Evolutionary conservation across 2,888 invertebrate genomes (phyloP).

Genomic region (Charanyca ferruginea): DNA sequence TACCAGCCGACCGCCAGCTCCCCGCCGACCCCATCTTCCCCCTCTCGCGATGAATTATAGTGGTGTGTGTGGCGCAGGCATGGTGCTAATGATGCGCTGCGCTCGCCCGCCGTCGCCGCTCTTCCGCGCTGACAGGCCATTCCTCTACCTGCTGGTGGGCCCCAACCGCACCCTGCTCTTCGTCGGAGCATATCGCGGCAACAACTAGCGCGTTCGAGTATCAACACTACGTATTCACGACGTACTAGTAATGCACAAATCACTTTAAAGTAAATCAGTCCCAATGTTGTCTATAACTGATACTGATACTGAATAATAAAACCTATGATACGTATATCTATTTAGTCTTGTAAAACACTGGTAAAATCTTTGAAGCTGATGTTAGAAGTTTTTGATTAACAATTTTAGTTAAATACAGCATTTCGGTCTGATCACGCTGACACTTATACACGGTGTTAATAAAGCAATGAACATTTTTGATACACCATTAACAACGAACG

Average conservation of each 20-base stretch:
- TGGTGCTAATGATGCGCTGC: conserved; percentile 86
- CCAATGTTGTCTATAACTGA: conserved; percentile 29
- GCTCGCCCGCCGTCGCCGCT: conserved; percentile 70
- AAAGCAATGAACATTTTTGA: background rate
- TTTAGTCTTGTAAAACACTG: background rate
- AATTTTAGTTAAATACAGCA: conserved; percentile 28
- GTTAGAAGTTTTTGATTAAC: background rate
- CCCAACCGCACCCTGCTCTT: conserved; percentile 73
- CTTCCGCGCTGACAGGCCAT: conserved; percentile 85
- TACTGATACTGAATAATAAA: background rate
- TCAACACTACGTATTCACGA: conserved; percentile 18
- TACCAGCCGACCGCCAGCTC: conserved; percentile 67
- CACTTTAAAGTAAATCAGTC: background rate
- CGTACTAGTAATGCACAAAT: conserved; percentile 10
- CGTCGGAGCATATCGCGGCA: conserved; percentile 77
- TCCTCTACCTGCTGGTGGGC: conserved; percentile 80
- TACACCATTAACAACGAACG: background rate
- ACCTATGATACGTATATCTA: background rate
- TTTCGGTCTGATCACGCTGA: conserved; percentile 3
- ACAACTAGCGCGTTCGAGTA: conserved; percentile 39
- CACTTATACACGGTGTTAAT: conserved; percentile 33
- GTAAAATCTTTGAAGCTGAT: background rate
- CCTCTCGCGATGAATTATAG: conserved; percentile 77
- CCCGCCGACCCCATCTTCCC: conserved; percentile 57
- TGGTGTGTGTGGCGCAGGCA: conserved; percentile 77